A percentile compares a stretch with the other conserved stretches of the same genome.
Evolutionary conservation across 2,797 vertebrate species (phyloP).

Genomic region (Cuniculus paca): DNA sequence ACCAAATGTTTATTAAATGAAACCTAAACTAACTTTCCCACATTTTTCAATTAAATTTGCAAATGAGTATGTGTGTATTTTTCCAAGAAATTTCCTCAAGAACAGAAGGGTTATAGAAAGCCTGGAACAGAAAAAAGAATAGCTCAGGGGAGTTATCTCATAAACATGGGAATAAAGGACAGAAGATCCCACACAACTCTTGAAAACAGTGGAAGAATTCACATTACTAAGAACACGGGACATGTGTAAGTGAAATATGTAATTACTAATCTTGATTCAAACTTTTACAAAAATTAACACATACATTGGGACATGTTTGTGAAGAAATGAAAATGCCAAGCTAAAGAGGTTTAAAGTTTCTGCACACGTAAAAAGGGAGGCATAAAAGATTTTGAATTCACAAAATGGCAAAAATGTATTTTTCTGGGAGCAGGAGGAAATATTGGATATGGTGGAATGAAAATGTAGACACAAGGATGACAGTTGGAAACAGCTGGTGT

Average conservation of each 20-base stretch:
- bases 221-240: not conserved
- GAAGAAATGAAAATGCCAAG: not conserved
- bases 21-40: not conserved
- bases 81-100: not conserved
- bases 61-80: not conserved
- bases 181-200: not conserved
- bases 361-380: not conserved
- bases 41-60: not conserved
- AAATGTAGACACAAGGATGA: not conserved
- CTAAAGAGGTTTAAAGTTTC: not conserved
- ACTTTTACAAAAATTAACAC: conserved; percentile 2
- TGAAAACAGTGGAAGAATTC: not conserved
- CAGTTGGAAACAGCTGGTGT: not conserved
- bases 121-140: not conserved
- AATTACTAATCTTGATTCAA: not conserved
- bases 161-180: not conserved
- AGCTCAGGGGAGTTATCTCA: not conserved
- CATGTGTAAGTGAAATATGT: not conserved
- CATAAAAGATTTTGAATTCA: not conserved
- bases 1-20: not conserved
- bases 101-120: not conserved
- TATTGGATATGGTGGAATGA: not conserved
- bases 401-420: not conserved
- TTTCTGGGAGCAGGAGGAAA: not conserved
- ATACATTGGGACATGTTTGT: not conserved